These are phyloP conservation scores for Paragorgia papillata DNA, from an alignment of 92 coral and sea anemone genomes.

Conservation along the genomic window DNA sequence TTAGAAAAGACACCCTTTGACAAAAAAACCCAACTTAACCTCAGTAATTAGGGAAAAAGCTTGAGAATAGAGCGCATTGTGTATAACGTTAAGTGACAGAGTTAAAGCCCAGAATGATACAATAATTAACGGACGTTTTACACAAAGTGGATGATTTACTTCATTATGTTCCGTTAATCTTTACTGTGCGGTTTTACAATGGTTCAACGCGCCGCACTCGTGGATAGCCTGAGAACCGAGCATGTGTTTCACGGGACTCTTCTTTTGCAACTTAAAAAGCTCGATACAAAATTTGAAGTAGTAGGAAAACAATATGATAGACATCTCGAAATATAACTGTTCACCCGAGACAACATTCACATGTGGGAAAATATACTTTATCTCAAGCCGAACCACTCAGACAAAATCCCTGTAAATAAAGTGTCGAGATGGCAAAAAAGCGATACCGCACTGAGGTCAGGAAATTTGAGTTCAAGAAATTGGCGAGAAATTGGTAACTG, in stretches of 20 bases:
- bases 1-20: too few species aligned
- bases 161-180: background rate
- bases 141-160: background rate
- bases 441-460: background rate
- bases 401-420: background rate
- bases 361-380: background rate
- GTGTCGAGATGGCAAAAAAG: background rate
- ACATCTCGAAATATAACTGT: background rate
- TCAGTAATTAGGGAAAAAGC: too few species aligned
- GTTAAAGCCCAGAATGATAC: too few species aligned
- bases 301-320: background rate
- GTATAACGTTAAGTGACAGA: background rate
- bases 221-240: conserved; percentile 9
- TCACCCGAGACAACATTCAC: background rate
- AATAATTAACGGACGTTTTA: background rate
- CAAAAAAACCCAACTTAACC: too few species aligned
- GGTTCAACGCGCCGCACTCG: background rate
- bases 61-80: too few species aligned
- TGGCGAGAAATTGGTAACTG: background rate
- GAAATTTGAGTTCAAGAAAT: background rate
- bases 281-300: background rate
- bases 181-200: background rate
- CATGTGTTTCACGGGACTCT: conserved; percentile 6
- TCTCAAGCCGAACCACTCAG: background rate
- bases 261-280: background rate